Percentiles rank a stretch among this genome's conserved stretches.
Conservation (phyloP, 2,888 invertebrate species). For the Apantesis nais region DNA sequence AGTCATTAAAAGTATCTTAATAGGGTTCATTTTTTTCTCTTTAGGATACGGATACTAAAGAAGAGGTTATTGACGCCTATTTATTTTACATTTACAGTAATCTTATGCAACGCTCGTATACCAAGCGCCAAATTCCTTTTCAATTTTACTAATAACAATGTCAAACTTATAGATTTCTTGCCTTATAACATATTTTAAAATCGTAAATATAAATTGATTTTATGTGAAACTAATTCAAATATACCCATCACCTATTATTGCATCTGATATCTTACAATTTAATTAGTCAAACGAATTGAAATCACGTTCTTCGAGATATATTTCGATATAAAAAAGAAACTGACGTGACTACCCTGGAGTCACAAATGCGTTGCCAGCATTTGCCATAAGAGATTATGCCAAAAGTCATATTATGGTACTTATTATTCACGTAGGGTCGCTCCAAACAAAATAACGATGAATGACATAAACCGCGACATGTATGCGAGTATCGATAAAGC, state of each 20-base stretch:
- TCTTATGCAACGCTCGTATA: not conserved
- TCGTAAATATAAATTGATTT: not conserved
- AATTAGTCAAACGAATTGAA: conserved; percentile 8
- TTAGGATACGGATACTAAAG: too few species aligned
- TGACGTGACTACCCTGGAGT: too few species aligned
- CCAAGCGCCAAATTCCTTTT: not conserved
- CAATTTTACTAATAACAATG: not conserved
- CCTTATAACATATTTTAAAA: not conserved
- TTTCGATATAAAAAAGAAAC: conserved; percentile 14
- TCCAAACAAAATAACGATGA: conserved; percentile 41
- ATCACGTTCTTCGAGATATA: conserved; percentile 2
- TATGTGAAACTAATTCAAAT: not conserved
- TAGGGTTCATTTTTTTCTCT: too few species aligned
- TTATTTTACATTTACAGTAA: not conserved
- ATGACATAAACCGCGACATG: conserved; percentile 41
- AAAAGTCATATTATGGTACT: conserved; percentile 7
- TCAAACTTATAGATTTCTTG: not conserved
- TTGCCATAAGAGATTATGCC: too few species aligned
- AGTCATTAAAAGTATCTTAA: too few species aligned
- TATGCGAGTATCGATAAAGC: conserved; percentile 55
- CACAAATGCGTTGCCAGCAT: too few species aligned
- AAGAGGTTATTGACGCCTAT: too few species aligned
- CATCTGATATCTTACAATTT: not conserved
- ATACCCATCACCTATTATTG: too few species aligned
- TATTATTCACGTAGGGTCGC: conserved; percentile 26